A percentile compares a stretch with the other conserved stretches of the same genome.
These are phyloP conservation scores for Oncorhynchus nerka DNA, from an alignment of 2,113 vertebrate genomes.

Conservation along the genomic window DNA sequence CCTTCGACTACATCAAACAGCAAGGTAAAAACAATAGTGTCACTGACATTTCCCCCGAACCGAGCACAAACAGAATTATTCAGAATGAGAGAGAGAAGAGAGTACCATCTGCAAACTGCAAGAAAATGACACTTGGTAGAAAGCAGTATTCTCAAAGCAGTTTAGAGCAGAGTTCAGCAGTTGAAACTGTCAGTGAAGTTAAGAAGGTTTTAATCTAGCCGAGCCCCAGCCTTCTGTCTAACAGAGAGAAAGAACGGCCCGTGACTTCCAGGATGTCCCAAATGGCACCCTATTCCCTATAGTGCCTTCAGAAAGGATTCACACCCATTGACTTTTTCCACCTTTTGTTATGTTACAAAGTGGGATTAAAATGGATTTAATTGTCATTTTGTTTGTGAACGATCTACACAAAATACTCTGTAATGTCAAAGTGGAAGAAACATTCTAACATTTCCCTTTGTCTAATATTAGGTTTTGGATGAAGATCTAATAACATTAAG, in stretches of 20 bases:
- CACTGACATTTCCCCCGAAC: conserved; percentile 70
- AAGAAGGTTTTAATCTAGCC: conserved; percentile 71
- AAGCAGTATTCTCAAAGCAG: conserved; percentile 70
- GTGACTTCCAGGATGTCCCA: conserved; percentile 55
- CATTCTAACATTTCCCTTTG: too few species aligned
- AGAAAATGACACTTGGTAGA: conserved; percentile 73
- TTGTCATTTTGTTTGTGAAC: too few species aligned
- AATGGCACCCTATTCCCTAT: too few species aligned
- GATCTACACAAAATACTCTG: too few species aligned
- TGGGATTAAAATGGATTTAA: too few species aligned
- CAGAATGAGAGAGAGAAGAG: conserved; percentile 48
- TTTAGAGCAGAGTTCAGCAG: conserved; percentile 68
- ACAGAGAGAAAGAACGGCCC: conserved; percentile 38
- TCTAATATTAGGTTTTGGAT: too few species aligned
- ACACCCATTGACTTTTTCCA: conserved; percentile 24
- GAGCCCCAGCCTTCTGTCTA: conserved; percentile 31
- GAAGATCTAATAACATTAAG: too few species aligned
- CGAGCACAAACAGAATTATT: conserved; percentile 80
- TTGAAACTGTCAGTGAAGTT: conserved; percentile 70
- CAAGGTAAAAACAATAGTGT: conserved; percentile 70
- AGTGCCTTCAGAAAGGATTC: too few species aligned
- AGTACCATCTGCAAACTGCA: conserved; percentile 63
- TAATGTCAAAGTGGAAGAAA: too few species aligned
- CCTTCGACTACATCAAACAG: conserved; percentile 74
- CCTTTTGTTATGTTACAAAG: conserved; percentile 67